These are phyloP conservation scores for Cyaniris semiargus DNA, from an alignment of 2,888 invertebrate genomes.

Conservation along the genomic window DNA sequence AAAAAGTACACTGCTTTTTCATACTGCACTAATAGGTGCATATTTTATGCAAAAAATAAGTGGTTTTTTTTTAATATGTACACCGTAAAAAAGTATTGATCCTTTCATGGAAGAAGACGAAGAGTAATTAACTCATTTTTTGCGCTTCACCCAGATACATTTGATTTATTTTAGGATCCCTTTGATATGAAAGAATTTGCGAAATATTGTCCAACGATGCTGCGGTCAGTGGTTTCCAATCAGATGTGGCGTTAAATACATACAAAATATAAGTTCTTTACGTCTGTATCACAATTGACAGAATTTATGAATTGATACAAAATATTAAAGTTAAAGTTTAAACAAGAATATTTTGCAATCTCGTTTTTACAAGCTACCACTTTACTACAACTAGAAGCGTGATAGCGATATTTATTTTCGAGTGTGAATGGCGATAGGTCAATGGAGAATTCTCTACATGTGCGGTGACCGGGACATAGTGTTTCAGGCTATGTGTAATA, in stretches of 20 bases:
- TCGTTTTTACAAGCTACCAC: background rate
- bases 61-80: constrained; percentile 35
- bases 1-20: background rate
- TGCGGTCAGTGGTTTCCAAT: constrained; percentile 56
- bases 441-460: no score
- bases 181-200: constrained; percentile 77
- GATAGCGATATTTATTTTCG: background rate
- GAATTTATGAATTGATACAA: no score
- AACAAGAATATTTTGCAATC: background rate
- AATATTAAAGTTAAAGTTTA: background rate
- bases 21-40: background rate
- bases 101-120: constrained; percentile 68
- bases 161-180: constrained; percentile 77
- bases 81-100: constrained; percentile 60
- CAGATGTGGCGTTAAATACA: constrained; percentile 33
- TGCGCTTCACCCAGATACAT: constrained; percentile 71
- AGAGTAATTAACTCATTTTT: constrained; percentile 78
- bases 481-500: background rate
- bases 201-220: constrained; percentile 70
- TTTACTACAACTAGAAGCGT: background rate
- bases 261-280: background rate
- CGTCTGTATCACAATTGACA: no score
- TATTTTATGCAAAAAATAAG: constrained; percentile 29
- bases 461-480: no score
- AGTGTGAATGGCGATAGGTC: background rate